phyloP scores from a whole-genome alignment of 2,113 vertebrate genomes.

The Tretioscincus oriximinensis region DNA sequence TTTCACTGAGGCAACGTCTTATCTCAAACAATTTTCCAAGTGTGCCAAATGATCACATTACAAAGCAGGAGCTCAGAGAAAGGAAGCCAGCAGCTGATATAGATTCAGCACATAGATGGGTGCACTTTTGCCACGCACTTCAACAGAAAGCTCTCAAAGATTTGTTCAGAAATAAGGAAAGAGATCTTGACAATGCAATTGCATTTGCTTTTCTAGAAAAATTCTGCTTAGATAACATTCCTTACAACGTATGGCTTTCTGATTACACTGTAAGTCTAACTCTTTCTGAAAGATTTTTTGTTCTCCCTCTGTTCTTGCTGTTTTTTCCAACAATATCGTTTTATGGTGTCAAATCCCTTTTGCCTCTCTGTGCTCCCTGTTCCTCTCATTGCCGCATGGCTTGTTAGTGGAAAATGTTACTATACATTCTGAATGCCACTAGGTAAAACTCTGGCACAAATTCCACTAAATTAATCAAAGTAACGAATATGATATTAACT shows the following conservation, averaged over 20 bases:
- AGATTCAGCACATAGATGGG: constrained; percentile 8
- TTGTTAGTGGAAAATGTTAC: constrained; percentile 55
- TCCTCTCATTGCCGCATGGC: constrained; percentile 44
- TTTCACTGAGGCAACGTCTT: constrained; percentile 9
- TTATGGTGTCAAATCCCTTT: constrained; percentile 55
- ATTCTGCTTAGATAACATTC: constrained; percentile 16
- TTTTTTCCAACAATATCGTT: constrained; percentile 63
- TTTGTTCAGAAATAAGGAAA: constrained; percentile 31
- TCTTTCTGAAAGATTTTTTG: constrained; percentile 60
- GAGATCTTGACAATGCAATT: constrained; percentile 10
- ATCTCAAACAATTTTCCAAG: constrained; percentile 24
- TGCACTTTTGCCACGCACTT: neutral
- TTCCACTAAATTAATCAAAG: constrained; percentile 2
- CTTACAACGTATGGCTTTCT: constrained; percentile 32
- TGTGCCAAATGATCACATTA: constrained; percentile 20
- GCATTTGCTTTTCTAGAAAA: constrained; percentile 26
- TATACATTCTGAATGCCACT: neutral
- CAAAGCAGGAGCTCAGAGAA: neutral
- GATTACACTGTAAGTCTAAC: constrained; percentile 58
- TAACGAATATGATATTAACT: neutral
- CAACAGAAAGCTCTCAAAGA: neutral
- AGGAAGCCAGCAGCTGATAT: neutral
- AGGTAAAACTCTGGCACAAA: neutral
- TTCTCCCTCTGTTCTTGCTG: constrained; percentile 36
- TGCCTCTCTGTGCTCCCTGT: constrained; percentile 38